These are phyloP conservation scores for Punctoribates punctum DNA, from an alignment of 2,888 invertebrate genomes.

Conservation along the genomic window DNA sequence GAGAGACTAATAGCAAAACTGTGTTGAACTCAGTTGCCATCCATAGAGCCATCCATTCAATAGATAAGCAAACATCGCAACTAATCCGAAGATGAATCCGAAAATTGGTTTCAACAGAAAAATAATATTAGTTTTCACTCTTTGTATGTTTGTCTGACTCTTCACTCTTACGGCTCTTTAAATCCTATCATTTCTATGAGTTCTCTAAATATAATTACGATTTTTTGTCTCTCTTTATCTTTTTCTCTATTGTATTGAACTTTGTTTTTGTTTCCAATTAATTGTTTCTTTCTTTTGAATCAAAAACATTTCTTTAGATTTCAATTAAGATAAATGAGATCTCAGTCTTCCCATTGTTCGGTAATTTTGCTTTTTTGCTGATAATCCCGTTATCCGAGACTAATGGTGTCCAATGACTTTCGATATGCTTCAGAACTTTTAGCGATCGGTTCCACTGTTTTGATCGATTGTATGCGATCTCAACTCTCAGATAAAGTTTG, in stretches of 20 bases:
- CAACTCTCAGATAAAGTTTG: neutral
- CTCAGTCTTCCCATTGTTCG: neutral
- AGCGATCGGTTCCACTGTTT: neutral
- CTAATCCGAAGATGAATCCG: slow-evolving; percentile 8
- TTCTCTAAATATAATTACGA: no score
- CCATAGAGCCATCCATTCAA: no score
- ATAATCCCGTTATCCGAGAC: neutral
- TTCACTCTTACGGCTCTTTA: neutral
- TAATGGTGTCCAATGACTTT: neutral
- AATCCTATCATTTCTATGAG: no score
- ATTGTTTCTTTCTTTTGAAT: no score
- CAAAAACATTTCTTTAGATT: neutral
- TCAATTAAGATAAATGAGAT: neutral
- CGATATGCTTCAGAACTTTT: neutral
- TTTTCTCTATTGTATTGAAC: no score
- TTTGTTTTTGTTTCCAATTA: neutral
- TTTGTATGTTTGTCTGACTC: neutral
- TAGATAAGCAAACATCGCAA: slow-evolving; percentile 22
- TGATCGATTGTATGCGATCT: neutral
- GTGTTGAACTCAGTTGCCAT: neutral
- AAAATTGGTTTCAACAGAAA: neutral
- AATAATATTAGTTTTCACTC: neutral
- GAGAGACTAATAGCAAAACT: slow-evolving; percentile 28
- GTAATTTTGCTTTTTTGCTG: no score
- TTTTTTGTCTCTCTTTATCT: no score